Evolutionary conservation across 2,888 invertebrate genomes (phyloP).

Genomic region (Apomyelois bistriatella): DNA sequence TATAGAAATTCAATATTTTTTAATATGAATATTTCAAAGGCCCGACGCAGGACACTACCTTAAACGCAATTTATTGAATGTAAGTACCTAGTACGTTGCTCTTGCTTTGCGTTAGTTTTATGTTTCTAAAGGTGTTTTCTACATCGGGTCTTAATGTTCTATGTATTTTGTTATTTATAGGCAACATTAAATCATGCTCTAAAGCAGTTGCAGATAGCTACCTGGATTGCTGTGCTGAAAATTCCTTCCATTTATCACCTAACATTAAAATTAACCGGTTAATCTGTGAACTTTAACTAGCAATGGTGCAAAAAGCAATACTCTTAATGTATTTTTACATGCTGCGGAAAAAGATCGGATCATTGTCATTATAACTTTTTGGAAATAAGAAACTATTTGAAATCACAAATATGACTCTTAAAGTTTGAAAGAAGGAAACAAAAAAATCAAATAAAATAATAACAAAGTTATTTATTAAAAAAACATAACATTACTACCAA

Average conservation of each 20-base stretch:
- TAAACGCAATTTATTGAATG: background rate
- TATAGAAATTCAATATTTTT: constrained; percentile 44
- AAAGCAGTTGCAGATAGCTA: constrained; percentile 36
- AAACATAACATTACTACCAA: too few species aligned
- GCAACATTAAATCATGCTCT: constrained; percentile 26
- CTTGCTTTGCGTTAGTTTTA: too few species aligned
- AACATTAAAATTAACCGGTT: constrained; percentile 43
- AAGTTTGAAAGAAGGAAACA: too few species aligned
- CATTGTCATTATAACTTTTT: too few species aligned
- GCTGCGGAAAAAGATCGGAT: too few species aligned
- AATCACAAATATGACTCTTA: background rate
- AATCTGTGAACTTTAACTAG: constrained; percentile 24
- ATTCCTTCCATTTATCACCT: constrained; percentile 56
- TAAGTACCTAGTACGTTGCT: too few species aligned
- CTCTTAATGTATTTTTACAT: constrained; percentile 5
- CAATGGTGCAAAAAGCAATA: constrained; percentile 10
- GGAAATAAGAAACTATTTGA: too few species aligned
- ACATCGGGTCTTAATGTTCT: background rate
- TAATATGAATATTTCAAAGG: constrained; percentile 8
- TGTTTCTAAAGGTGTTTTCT: too few species aligned
- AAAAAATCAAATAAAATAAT: too few species aligned
- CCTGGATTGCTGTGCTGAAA: constrained; percentile 48
- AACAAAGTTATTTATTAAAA: too few species aligned
- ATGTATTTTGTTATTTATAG: constrained; percentile 12
- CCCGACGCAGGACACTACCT: background rate